Evolutionary conservation across 1,140 invertebrate genomes (phyloP), one percentile per base, ranked within the genome.

Genomic region (Chironomus striatipennis): DNA sequence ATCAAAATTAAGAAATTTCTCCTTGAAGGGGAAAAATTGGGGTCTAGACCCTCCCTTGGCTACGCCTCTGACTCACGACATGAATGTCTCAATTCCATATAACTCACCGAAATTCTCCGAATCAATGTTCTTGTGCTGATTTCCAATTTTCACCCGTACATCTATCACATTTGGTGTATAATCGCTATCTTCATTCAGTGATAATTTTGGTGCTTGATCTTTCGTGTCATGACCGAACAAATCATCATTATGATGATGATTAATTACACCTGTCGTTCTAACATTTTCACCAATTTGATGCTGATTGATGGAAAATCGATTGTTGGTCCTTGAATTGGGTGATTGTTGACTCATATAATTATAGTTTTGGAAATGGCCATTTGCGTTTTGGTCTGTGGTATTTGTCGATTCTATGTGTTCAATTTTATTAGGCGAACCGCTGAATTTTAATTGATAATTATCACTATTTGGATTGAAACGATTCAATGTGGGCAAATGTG

Each of bases 261-360:
- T 57, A 57, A 57, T 57, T 57, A 57, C 47, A 57, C 47, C 47
- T 57, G 47, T 57, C 47, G 47, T n/a, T n/a, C 47, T 57, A 5
- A n/a, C 47, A 12, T 5, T 15, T 57, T 57, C 47, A 57, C 12
- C 12, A 57, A n/a, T 1, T n/a, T 57, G 12, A n/a, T 57, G 12
- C n/a, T 57, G 47, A 57, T 57, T 57, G 47, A 57, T 57, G 47
- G 47, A 57, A 57, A 57, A 57, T 15, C 47, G 47, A 57, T 57
- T 57, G 5, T 57, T n/a, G n/a, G n/a, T 57, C n/a, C n/a, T 34
- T 34, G 24, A 34, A 34, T 34, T 34, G 24, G 24, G 24, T 34
- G 24, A 34, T 34, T 34, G 24, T 34, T 34, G 24, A 34, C 24
- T 34, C 24, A 34, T 34, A 34, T 34, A 34, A 34, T 34, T 34